phyloP scores from a whole-genome alignment of 2,888 invertebrate species.

The Clunio marinus region DNA sequence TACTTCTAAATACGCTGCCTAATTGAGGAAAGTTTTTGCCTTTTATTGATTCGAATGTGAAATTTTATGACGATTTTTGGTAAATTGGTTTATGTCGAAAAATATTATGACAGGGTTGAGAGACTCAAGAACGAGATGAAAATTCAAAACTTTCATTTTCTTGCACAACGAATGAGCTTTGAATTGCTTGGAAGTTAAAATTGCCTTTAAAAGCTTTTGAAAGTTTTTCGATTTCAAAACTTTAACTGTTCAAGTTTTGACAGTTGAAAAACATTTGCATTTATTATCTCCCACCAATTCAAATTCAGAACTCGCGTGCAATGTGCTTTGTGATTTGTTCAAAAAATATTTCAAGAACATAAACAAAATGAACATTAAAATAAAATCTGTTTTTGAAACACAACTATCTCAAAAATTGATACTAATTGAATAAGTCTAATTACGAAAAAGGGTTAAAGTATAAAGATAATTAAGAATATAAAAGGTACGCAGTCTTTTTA shows the following conservation, averaged over 20 bases:
- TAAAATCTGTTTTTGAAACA: not conserved
- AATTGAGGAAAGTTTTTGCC: no score
- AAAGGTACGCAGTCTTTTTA: slow-evolving; percentile 35
- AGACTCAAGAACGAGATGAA: not conserved
- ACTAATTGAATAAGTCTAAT: slow-evolving; percentile 17
- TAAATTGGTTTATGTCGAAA: slow-evolving; percentile 1
- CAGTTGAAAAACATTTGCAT: not conserved
- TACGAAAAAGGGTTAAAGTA: not conserved
- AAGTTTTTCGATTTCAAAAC: no score
- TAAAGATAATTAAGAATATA: not conserved
- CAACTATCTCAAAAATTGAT: slow-evolving; percentile 9
- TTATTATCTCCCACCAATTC: not conserved
- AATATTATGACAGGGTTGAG: slow-evolving; percentile 2
- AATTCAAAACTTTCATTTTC: not conserved
- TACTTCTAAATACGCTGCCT: no score
- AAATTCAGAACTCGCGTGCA: slow-evolving; percentile 25
- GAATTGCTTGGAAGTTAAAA: no score
- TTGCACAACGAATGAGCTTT: not conserved
- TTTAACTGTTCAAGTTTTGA: no score
- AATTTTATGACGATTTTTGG: not conserved
- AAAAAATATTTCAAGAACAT: slow-evolving; percentile 20
- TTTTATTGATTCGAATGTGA: no score
- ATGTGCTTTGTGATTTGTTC: slow-evolving; percentile 27
- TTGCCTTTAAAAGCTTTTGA: no score
- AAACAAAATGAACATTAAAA: slow-evolving; percentile 6